Conservation (phyloP, 2,797 vertebrate genomes). For the Ptychobarbus kaznakovi region DNA sequence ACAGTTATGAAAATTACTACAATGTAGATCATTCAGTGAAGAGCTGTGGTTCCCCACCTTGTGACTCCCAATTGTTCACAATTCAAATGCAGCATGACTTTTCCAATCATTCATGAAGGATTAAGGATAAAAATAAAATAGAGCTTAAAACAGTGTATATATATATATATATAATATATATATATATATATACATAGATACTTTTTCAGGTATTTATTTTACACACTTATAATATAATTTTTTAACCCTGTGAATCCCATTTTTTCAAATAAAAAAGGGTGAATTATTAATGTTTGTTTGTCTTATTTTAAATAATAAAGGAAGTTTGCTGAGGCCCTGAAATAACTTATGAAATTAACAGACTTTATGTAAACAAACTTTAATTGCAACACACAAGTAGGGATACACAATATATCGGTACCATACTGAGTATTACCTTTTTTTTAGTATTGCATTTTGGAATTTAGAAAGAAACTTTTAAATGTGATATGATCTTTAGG, state of each 20-base stretch:
- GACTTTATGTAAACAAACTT: background rate
- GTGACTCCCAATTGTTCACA: background rate
- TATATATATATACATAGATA: background rate
- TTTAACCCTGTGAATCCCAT: background rate
- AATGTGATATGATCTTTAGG: background rate
- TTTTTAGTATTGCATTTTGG: background rate
- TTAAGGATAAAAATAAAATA: background rate
- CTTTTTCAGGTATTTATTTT: background rate
- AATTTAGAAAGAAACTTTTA: background rate
- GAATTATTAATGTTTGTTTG: background rate
- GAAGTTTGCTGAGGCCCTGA: background rate
- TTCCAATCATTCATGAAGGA: background rate
- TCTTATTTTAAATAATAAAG: background rate
- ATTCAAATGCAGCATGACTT: slow-evolving; percentile 3
- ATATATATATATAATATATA: too few species aligned
- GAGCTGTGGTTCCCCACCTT: background rate
- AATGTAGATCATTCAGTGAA: slow-evolving; percentile 12
- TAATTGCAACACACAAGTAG: background rate
- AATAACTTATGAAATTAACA: background rate
- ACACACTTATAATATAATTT: background rate
- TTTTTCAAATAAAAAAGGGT: background rate
- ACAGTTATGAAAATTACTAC: slow-evolving; percentile 12
- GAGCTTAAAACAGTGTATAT: background rate
- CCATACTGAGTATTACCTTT: background rate
- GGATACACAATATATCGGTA: background rate